Conservation (phyloP, 2,888 invertebrate species). For the Atherix ibis region DNA sequence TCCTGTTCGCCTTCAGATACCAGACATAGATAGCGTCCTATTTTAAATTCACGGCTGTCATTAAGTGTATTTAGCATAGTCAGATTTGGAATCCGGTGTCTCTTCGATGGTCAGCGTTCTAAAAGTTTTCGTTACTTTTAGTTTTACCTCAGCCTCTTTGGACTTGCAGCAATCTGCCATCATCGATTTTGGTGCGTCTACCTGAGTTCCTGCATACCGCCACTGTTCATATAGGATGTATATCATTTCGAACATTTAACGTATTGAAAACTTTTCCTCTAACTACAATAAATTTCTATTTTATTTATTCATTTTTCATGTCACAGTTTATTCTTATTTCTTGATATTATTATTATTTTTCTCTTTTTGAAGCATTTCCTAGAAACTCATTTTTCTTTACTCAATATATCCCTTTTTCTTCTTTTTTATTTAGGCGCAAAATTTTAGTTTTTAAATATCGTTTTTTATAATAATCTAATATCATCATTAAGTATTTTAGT, state of each 20-base stretch:
- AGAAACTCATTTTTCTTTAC: neutral
- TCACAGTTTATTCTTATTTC: neutral
- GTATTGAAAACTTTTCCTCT: neutral
- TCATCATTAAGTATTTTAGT: no score
- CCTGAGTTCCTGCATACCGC: no score
- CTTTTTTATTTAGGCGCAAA: neutral
- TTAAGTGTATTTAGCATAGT: constrained; percentile 11
- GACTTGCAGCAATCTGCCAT: no score
- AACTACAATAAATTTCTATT: neutral
- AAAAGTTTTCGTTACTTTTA: no score
- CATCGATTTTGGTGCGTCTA: no score
- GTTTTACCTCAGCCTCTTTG: no score
- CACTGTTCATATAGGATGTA: neutral
- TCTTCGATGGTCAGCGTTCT: no score
- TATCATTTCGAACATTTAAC: neutral
- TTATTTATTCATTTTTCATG: neutral
- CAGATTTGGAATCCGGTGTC: no score
- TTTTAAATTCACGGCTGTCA: constrained; percentile 12
- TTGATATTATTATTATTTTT: no score
- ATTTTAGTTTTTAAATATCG: neutral
- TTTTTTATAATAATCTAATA: no score
- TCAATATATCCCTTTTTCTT: neutral
- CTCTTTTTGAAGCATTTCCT: no score
- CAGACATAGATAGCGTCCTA: constrained; percentile 11
- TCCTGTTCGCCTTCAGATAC: no score